Percentiles rank a stretch among this genome's conserved stretches.
phyloP scores from a whole-genome alignment of 2,113 vertebrate genomes.

The Trematocara nigrifrons region DNA sequence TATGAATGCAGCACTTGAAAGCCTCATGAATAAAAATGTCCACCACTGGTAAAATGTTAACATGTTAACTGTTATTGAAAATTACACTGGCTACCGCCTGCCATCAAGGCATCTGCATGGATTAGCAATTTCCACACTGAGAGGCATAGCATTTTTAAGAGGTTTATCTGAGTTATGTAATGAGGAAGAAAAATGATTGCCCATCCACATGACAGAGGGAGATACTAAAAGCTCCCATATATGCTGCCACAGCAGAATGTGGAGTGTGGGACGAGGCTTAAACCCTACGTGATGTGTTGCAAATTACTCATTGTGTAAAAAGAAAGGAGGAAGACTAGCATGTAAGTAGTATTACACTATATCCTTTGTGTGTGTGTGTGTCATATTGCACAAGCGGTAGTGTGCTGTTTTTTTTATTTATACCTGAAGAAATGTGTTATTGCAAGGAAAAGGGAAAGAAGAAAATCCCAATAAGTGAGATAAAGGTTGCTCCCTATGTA shows the following conservation, averaged over 20 bases:
- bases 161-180: slow-evolving; percentile 48
- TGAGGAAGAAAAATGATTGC: slow-evolving; percentile 11
- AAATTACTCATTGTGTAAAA: not conserved
- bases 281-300: not conserved
- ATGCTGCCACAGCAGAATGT: not conserved
- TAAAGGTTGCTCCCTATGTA: not conserved
- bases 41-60: not conserved
- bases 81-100: not conserved
- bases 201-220: slow-evolving; percentile 12
- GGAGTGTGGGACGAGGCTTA: slow-evolving; percentile 7
- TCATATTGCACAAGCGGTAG: not conserved
- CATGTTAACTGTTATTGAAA: slow-evolving; percentile 26
- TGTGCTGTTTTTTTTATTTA: not conserved
- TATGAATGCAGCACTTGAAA: not conserved
- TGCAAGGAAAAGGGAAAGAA: not conserved
- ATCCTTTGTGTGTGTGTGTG: not conserved
- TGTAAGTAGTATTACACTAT: not conserved
- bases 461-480: not conserved
- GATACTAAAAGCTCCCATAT: not conserved
- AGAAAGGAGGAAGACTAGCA: not conserved
- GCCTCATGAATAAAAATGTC: not conserved
- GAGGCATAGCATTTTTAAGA: slow-evolving; percentile 30
- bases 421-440: not conserved
- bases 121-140: slow-evolving; percentile 18
- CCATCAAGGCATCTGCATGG: not conserved